A percentile compares a stretch with the other conserved stretches of the same genome.
These are phyloP conservation scores for Saxicola maurus DNA, from an alignment of 2,797 vertebrate genomes.

Conservation along the genomic window DNA sequence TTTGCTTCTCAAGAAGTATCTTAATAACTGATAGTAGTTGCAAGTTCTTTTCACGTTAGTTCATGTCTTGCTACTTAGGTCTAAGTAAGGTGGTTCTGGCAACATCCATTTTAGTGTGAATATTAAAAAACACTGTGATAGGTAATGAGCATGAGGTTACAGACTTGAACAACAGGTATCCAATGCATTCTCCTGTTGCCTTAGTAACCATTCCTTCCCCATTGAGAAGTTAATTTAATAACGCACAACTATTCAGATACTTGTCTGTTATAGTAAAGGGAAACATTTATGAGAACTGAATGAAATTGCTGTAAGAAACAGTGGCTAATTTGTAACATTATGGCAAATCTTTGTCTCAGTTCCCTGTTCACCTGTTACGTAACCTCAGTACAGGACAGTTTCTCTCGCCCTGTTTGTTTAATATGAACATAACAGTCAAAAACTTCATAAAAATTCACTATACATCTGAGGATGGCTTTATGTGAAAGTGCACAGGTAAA, in stretches of 20 bases:
- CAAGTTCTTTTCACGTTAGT: not conserved
- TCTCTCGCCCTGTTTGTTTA: not conserved
- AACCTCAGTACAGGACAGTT: not conserved
- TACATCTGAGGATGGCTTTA: not conserved
- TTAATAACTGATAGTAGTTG: not conserved
- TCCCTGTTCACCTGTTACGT: not conserved
- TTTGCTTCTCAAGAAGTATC: not conserved
- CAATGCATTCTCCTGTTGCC: constrained; percentile 12
- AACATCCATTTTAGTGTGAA: not conserved
- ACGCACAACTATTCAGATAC: not conserved
- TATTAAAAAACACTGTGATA: constrained; percentile 25
- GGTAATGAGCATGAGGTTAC: not conserved
- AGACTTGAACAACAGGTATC: constrained; percentile 26
- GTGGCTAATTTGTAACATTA: not conserved
- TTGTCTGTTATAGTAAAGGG: not conserved
- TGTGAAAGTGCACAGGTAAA: not conserved
- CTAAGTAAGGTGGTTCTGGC: not conserved
- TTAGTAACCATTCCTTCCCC: constrained; percentile 26
- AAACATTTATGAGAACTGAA: not conserved
- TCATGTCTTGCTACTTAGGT: not conserved
- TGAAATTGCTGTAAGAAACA: not conserved
- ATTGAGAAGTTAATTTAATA: constrained; percentile 21
- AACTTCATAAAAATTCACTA: not conserved
- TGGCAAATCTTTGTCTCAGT: not conserved
- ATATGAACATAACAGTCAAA: not conserved